Evolutionary conservation across 2,113 vertebrate genomes (phyloP).

Genomic region (Osmerus eperlanus): DNA sequence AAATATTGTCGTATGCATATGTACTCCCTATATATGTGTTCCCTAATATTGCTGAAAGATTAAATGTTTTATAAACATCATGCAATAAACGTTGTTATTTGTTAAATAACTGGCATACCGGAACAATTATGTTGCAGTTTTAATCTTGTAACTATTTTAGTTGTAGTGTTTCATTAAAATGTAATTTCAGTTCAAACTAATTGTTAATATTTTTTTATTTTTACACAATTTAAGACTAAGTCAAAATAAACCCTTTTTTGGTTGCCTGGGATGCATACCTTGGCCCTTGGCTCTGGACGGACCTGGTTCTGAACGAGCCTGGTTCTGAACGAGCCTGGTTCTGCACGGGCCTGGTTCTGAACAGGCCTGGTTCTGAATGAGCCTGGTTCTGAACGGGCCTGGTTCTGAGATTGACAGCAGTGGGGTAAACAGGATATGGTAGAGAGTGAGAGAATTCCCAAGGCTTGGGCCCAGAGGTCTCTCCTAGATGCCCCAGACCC

Average conservation of each 20-base stretch:
- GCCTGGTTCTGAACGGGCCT: not conserved
- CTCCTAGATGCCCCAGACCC: not conserved
- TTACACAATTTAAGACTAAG: too few species aligned
- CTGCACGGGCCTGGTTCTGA: too few species aligned
- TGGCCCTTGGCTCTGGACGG: not conserved
- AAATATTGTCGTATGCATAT: not conserved
- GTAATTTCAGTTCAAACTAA: not conserved
- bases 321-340: too few species aligned
- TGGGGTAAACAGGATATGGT: constrained; percentile 4
- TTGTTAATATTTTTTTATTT: too few species aligned
- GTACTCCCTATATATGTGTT: not conserved
- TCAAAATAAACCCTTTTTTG: too few species aligned
- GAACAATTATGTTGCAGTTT: not conserved
- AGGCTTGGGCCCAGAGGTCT: constrained; percentile 17
- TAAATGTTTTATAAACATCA: too few species aligned
- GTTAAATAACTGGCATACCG: not conserved
- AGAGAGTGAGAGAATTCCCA: constrained; percentile 1
- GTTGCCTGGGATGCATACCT: not conserved
- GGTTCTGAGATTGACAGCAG: constrained; percentile 10
- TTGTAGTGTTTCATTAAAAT: not conserved
- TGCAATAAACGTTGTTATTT: not conserved
- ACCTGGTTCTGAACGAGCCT: too few species aligned
- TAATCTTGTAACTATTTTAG: not conserved
- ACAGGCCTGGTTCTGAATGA: too few species aligned
- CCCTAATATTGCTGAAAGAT: not conserved